These are phyloP conservation scores for Sthenelais limicola DNA, from an alignment of 2,888 invertebrate species.

Conservation along the genomic window DNA sequence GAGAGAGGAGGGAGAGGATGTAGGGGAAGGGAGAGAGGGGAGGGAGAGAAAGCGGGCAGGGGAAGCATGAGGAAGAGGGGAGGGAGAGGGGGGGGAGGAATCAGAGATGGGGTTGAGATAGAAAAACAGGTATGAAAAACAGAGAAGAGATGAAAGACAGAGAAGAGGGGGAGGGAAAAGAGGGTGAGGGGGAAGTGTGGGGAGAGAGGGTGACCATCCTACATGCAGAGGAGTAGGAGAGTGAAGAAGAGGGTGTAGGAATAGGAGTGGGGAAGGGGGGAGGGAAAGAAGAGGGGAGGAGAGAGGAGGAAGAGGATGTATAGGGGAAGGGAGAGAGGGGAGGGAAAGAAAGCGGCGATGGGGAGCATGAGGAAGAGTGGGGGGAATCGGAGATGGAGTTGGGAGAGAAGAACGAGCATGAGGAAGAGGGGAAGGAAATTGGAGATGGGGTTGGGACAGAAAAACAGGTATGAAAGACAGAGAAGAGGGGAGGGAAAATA, in stretches of 20 bases:
- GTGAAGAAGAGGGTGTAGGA: neutral
- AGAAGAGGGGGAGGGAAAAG: neutral
- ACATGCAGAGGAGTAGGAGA: neutral
- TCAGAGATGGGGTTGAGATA: neutral
- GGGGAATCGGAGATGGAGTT: too few relatives aligned
- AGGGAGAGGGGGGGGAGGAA: neutral
- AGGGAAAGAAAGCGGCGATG: too few relatives aligned
- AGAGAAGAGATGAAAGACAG: neutral
- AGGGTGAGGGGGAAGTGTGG: neutral
- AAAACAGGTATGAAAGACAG: too few relatives aligned
- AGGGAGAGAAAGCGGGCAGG: neutral
- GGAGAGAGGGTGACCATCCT: neutral
- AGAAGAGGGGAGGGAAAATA: too few relatives aligned
- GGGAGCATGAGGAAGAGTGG: too few relatives aligned
- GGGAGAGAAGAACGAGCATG: too few relatives aligned
- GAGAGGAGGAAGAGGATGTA: neutral
- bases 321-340: slow-evolving; percentile 8
- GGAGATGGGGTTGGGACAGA: too few relatives aligned
- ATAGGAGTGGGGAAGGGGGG: neutral
- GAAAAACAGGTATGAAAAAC: neutral
- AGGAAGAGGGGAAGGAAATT: too few relatives aligned
- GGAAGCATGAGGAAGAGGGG: neutral
- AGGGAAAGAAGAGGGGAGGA: slow-evolving; percentile 3
- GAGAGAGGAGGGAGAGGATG: slow-evolving; percentile 10
- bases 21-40: neutral